phyloP scores from a whole-genome alignment of 2,113 vertebrate genomes.

The Camelus dromedarius region DNA sequence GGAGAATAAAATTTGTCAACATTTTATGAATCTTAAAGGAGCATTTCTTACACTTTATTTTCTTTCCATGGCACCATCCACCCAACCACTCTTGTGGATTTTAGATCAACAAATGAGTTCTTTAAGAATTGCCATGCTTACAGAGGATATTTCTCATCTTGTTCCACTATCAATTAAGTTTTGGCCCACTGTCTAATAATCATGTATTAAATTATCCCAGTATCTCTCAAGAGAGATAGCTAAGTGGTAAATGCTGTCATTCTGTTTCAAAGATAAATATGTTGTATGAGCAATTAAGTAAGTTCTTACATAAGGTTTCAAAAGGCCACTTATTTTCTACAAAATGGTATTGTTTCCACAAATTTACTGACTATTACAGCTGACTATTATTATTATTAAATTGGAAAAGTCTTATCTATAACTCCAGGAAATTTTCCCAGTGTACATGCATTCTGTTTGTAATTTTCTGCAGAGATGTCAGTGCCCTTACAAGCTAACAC shows the following conservation, averaged over 20 bases:
- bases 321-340: neutral
- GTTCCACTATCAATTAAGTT: neutral
- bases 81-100: neutral
- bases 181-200: neutral
- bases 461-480: neutral
- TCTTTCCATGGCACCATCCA: neutral
- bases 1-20: neutral
- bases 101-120: neutral
- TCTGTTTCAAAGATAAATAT: neutral
- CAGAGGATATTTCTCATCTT: neutral
- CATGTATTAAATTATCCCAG: neutral
- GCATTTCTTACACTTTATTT: neutral
- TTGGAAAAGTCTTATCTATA: neutral
- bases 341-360: neutral
- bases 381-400: neutral
- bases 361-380: neutral
- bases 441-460: neutral
- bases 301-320: neutral
- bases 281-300: neutral
- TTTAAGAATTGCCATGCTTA: neutral
- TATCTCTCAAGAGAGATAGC: neutral
- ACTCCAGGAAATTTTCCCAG: neutral
- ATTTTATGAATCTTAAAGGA: neutral
- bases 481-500: neutral
- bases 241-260: neutral